phyloP scores from a whole-genome alignment of 2,888 invertebrate genomes.

The Polyploca ridens region DNA sequence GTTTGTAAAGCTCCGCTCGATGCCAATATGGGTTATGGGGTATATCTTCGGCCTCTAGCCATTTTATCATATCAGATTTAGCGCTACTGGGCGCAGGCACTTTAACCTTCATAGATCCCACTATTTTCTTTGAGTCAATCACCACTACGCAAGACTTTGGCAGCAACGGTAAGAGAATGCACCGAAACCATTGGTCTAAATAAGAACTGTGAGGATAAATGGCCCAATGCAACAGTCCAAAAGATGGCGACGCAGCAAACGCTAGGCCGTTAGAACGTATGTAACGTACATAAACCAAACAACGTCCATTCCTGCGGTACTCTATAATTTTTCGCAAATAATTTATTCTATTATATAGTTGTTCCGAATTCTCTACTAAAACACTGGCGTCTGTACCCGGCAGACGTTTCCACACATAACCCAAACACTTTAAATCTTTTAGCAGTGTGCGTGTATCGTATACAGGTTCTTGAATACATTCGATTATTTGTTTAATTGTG shows the following conservation, averaged over 20 bases:
- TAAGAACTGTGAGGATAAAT: neutral
- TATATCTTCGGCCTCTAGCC: conserved; percentile 26
- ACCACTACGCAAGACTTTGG: conserved; percentile 15
- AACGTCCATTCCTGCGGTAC: conserved; percentile 8
- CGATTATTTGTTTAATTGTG: neutral
- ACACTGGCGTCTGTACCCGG: conserved; percentile 28
- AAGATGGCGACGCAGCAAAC: neutral
- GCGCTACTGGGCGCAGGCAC: conserved; percentile 22
- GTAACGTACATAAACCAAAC: neutral
- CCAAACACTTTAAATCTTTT: conserved; percentile 20
- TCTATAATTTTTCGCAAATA: conserved; percentile 33
- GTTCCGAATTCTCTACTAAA: conserved; percentile 34
- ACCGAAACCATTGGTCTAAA: neutral
- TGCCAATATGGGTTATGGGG: conserved; percentile 20
- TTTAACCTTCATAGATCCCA: neutral
- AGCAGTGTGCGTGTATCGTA: neutral
- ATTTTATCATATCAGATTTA: conserved; percentile 27
- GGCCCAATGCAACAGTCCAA: neutral
- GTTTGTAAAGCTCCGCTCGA: conserved; percentile 30
- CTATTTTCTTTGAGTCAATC: conserved; percentile 16
- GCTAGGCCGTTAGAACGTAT: neutral
- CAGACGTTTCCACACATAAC: conserved; percentile 35
- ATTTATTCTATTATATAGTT: conserved; percentile 26
- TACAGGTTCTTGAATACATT: neutral
- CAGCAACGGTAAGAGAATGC: neutral